Percentiles rank a stretch among this genome's conserved stretches.
phyloP scores from a whole-genome alignment of 2,888 invertebrate species.

The Cryptocephalus primarius region DNA sequence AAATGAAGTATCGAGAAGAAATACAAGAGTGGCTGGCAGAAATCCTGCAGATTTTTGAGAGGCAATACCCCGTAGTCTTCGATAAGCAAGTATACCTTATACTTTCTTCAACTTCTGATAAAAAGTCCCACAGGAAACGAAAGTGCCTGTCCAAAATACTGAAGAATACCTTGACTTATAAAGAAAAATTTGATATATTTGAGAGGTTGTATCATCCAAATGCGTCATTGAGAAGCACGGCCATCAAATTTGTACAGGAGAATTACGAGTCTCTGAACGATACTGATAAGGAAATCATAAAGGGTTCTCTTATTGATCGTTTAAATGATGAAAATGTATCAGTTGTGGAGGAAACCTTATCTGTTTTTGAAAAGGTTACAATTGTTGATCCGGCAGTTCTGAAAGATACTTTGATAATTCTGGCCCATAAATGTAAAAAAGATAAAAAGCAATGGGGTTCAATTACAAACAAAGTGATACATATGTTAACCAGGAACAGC shows the following conservation, averaged over 20 bases:
- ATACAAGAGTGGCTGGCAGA: slow-evolving; percentile 24
- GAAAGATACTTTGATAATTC: slow-evolving; percentile 39
- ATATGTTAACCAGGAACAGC: slow-evolving; percentile 9
- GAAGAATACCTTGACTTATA: slow-evolving; percentile 16
- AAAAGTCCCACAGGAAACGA: slow-evolving; percentile 11
- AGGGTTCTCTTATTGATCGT: slow-evolving; percentile 51
- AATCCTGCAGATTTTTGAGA: slow-evolving; percentile 52
- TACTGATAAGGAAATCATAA: slow-evolving; percentile 49
- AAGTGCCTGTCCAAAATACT: slow-evolving; percentile 25
- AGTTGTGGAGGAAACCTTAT: slow-evolving; percentile 48
- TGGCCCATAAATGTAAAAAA: slow-evolving; percentile 39
- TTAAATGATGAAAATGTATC: slow-evolving; percentile 54
- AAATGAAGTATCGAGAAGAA: slow-evolving; percentile 12
- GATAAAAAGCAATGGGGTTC: slow-evolving; percentile 33
- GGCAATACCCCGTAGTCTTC: slow-evolving; percentile 59
- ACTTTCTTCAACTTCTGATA: slow-evolving; percentile 27
- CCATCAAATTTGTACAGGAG: slow-evolving; percentile 52
- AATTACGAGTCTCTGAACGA: slow-evolving; percentile 41
- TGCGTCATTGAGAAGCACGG: slow-evolving; percentile 51
- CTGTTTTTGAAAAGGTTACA: slow-evolving; percentile 27
- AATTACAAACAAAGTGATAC: slow-evolving; percentile 23
- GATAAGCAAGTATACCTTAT: slow-evolving; percentile 55
- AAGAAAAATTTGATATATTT: slow-evolving; percentile 40
- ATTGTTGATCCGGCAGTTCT: slow-evolving; percentile 24
- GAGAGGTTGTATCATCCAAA: slow-evolving; percentile 65